Evolutionary conservation across 2,888 invertebrate genomes (phyloP), one percentile per base, ranked within the genome.

Genomic region (Melanostoma scalare): DNA sequence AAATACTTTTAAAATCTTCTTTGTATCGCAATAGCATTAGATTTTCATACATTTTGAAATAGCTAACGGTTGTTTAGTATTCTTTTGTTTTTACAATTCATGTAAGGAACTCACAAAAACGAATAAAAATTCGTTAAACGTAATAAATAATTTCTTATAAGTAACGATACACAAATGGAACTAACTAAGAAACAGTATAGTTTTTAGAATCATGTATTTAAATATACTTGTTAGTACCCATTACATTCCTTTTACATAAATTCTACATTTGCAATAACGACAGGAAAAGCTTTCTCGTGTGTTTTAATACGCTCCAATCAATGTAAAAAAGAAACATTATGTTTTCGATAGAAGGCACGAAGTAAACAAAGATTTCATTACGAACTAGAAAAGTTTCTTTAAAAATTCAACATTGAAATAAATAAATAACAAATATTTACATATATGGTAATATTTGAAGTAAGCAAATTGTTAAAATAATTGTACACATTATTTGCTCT

Each of bases 301-400:
- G 38, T n/a, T 77, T 55, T 50, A 6, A 46, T 20, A 20, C 20
- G 20, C 20, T 20, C 20, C 20, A 20, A 20, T 20, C 20, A 20
- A 20, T 20, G 20, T 20, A 20, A 20, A 20, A 20, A 20, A 0
- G 20, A 20, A 20, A 20, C 20, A 20, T 20, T 20, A 20, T 40
- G 52, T 69, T 56, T 74, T 65, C 75, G 42, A 65, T 60, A 60
- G 67, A 79, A 75, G 71, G 75, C 75, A 80, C 80, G 71, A 80
- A 75, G 80, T 74, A 80, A 80, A 58, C 48, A 75, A 80, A 65
- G 31, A 40, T 71, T 74, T 50, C 30, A 55, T 61, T 65, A 67
- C 52, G 20, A 67, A 61, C 67, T 71, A 81, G 40, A 65, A 50
- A 58, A 20, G 38, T 31, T 58, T 50, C 35, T 40, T 40, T 31